These are phyloP conservation scores for Acheta domesticus DNA, from an alignment of 2,888 invertebrate genomes.

Conservation along the genomic window DNA sequence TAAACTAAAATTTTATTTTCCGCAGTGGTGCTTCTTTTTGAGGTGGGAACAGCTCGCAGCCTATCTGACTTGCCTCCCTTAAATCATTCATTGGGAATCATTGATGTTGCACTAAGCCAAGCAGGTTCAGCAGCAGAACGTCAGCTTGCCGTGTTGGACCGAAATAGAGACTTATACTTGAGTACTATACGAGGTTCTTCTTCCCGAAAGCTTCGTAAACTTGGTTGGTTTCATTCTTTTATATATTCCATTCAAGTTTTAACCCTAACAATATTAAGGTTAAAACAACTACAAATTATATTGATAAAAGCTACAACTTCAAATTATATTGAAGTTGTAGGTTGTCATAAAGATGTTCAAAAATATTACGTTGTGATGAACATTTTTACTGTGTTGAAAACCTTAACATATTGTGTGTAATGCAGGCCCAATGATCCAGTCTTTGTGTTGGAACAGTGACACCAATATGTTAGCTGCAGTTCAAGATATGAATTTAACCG, in stretches of 20 bases:
- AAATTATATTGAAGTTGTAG: too few relatives aligned
- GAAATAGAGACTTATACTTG: constrained; percentile 82
- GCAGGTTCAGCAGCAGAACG: constrained; percentile 75
- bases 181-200: constrained; percentile 57
- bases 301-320: too few relatives aligned
- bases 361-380: too few relatives aligned
- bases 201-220: constrained; percentile 64
- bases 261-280: too few relatives aligned
- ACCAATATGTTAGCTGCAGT: constrained; percentile 76
- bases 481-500: constrained; percentile 71
- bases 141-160: constrained; percentile 82
- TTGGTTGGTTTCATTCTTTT: constrained; percentile 53
- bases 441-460: constrained; percentile 68
- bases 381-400: too few relatives aligned
- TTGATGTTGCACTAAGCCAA: constrained; percentile 79
- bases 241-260: too few relatives aligned
- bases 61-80: constrained; percentile 72
- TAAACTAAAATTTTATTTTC: too few relatives aligned
- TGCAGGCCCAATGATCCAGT: constrained; percentile 62
- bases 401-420: not conserved
- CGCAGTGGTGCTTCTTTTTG: constrained; percentile 77
- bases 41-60: constrained; percentile 71
- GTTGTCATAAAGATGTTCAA: too few relatives aligned
- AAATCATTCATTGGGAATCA: constrained; percentile 72
- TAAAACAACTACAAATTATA: too few relatives aligned